Conservation (phyloP, 1,140 invertebrate genomes). For the Aphelinus certus region DNA sequence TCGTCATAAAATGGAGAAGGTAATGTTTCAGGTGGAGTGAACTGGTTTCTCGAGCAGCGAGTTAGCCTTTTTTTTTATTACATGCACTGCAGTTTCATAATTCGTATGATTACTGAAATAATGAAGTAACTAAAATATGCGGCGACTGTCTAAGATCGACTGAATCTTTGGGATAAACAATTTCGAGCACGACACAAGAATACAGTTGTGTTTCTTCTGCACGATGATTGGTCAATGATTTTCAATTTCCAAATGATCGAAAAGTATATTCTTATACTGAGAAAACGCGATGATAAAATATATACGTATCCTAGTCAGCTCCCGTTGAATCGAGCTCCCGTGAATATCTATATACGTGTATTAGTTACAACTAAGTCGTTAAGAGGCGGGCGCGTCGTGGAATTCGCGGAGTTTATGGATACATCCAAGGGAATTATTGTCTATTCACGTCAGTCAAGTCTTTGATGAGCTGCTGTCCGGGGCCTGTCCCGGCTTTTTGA, state of each 20-base stretch:
- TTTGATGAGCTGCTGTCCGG: not conserved
- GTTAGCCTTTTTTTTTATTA: too few relatives aligned
- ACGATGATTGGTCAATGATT: too few relatives aligned
- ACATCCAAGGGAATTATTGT: conserved; percentile 24
- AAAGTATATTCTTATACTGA: too few relatives aligned
- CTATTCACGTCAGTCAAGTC: conserved; percentile 23
- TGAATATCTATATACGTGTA: not conserved
- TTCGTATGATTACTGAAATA: too few relatives aligned
- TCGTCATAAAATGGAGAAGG: conserved; percentile 34
- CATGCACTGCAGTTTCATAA: too few relatives aligned
- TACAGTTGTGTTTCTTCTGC: too few relatives aligned
- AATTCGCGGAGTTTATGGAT: conserved; percentile 29
- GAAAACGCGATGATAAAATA: not conserved
- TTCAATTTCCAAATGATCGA: too few relatives aligned
- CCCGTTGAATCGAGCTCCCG: not conserved
- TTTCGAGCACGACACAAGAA: too few relatives aligned
- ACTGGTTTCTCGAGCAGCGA: conserved; percentile 27
- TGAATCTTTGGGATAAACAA: too few relatives aligned
- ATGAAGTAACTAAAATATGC: too few relatives aligned
- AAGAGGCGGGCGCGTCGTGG: not conserved
- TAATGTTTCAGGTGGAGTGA: conserved; percentile 31
- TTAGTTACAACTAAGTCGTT: not conserved
- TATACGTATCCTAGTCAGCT: not conserved
- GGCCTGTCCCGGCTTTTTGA: not conserved
- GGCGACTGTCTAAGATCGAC: too few relatives aligned